Evolutionary conservation across 2,113 vertebrate species (phyloP), one percentile per base, ranked within the genome.

Genomic region (Tetraodon nigroviridis): DNA sequence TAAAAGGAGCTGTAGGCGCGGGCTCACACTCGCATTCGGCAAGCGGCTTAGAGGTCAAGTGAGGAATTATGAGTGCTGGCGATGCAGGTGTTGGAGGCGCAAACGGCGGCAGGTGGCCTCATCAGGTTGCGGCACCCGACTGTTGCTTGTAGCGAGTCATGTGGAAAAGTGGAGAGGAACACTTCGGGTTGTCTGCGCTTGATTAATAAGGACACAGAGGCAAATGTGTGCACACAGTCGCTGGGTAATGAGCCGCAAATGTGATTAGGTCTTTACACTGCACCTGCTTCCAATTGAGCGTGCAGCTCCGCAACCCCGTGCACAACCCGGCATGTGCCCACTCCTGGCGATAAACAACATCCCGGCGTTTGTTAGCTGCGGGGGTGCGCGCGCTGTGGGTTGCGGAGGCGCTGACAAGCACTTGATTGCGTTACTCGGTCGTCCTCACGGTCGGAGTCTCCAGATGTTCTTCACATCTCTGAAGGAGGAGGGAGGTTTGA

Each of bases 171-270:
- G 85, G 85, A 85, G 87, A 86, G 87, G 85, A 85, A 81, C 84
- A 76, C 84, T 87, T 80, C 76, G 84, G 84, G 84, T 84, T 83
- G 87, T 84, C 85, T 80, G 83, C 64, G 84, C 81, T 74, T 89
- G 87, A 89, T 89, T 89, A 89, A 89, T 87, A 86, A 87, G 83
- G 84, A 86, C 84, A 84, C 84, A 77, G 80, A 86, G 84, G 87
- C 84, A 86, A 87, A 87, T 89, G 86, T 87, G 86, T 84, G 86
- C 84, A 86, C 86, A 86, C 87, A 86, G 84, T 83, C 78, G 64
- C 76, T n/a, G 76, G 83, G 84, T 87, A 87, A 88, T 87, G 84
- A 88, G 84, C 83, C 79, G 79, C 87, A 86, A 88, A 88, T 88
- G 86, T 86, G 84, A 89, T 85, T 85, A 83, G 83, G 84, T 84